These are phyloP conservation scores for Champsocephalus esox DNA, from an alignment of 2,797 vertebrate species.

Conservation along the genomic window DNA sequence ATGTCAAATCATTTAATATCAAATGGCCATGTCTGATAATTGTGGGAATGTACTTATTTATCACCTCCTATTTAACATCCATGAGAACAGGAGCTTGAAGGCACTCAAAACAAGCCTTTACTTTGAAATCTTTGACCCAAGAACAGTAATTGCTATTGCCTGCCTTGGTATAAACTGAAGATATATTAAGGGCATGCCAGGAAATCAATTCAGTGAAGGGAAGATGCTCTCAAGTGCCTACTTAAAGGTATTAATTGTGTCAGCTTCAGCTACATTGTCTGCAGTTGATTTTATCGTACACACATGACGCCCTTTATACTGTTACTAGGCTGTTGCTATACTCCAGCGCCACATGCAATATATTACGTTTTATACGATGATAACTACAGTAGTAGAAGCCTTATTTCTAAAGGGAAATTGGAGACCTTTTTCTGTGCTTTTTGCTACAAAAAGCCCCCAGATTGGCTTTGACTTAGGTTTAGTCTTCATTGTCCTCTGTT, in stretches of 20 bases:
- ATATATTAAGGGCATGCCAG: conserved; percentile 38
- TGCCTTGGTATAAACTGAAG: conserved; percentile 37
- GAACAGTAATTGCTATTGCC: conserved; percentile 44
- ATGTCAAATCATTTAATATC: conserved; percentile 3
- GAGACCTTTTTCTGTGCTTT: background rate
- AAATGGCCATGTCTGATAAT: background rate
- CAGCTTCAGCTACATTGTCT: conserved; percentile 33
- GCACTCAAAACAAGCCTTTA: conserved; percentile 20
- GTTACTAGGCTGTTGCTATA: conserved; percentile 14
- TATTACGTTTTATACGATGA: background rate
- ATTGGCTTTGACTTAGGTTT: conserved; percentile 8
- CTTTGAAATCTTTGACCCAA: conserved; percentile 39
- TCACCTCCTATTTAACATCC: background rate
- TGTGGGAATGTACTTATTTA: background rate
- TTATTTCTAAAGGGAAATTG: background rate
- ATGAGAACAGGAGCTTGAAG: background rate
- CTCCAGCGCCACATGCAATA: background rate
- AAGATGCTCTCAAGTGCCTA: conserved; percentile 34
- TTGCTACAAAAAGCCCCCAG: conserved; percentile 8
- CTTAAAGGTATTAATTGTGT: conserved; percentile 41
- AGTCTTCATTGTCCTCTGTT: background rate
- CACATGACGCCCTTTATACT: conserved; percentile 1
- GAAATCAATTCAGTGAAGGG: conserved; percentile 51
- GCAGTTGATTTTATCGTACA: conserved; percentile 23
- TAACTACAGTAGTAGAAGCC: background rate